Conservation (phyloP, 2,888 invertebrate genomes). For the Eupithecia insigniata region DNA sequence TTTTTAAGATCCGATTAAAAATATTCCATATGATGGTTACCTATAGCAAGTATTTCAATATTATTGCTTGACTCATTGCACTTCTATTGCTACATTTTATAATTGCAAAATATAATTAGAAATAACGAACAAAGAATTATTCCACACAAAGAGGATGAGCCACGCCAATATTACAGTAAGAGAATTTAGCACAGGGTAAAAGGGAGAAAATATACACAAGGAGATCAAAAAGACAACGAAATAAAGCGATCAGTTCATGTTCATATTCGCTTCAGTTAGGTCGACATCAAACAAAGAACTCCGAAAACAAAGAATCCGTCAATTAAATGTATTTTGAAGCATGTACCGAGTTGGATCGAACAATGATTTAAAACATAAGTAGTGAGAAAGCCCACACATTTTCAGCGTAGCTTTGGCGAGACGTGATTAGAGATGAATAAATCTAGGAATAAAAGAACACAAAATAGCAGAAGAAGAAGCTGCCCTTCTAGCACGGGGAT, state of each 20-base stretch:
- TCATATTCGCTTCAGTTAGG: neutral
- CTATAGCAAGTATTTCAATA: neutral
- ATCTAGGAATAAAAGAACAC: neutral
- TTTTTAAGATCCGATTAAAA: neutral
- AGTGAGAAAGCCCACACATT: neutral
- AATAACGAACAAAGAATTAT: conserved; percentile 1
- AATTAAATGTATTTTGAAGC: neutral
- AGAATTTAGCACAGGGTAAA: neutral
- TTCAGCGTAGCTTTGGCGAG: neutral
- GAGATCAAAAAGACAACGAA: neutral
- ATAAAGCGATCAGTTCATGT: neutral
- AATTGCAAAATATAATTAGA: neutral
- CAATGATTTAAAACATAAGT: neutral
- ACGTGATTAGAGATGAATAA: neutral
- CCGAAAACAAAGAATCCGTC: neutral
- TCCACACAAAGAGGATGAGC: neutral
- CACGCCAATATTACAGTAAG: neutral
- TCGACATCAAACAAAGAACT: neutral
- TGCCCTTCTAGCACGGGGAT: too few species aligned
- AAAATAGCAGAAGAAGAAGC: neutral
- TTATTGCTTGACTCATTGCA: neutral
- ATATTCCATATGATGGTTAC: neutral
- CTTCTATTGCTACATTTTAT: neutral
- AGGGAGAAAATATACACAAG: neutral
- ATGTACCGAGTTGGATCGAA: neutral